Conservation (phyloP, 2,113 vertebrate genomes). For the Bungarus multicinctus region DNA sequence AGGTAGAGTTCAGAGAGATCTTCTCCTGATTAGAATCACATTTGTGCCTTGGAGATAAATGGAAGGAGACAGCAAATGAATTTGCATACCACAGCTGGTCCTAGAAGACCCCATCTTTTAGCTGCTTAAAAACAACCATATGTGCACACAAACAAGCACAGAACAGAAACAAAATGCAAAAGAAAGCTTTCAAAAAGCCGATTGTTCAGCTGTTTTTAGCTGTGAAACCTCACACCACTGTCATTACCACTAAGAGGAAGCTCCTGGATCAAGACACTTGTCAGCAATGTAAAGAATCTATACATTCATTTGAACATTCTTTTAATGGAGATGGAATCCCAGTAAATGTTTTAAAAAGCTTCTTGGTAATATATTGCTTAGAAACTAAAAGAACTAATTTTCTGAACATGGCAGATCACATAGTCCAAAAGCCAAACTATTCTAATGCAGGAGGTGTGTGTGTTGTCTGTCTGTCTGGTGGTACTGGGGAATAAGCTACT, state of each 20-base stretch:
- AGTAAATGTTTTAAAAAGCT: slow-evolving; percentile 8
- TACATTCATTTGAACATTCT: background rate
- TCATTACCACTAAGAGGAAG: background rate
- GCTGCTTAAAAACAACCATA: slow-evolving; percentile 23
- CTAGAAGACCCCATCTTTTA: slow-evolving; percentile 35
- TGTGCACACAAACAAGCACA: background rate
- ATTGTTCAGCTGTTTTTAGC: slow-evolving; percentile 5
- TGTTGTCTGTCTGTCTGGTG: background rate
- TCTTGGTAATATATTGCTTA: background rate
- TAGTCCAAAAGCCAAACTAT: background rate
- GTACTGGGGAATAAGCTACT: background rate
- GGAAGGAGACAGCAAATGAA: background rate
- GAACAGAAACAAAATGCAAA: slow-evolving; percentile 26
- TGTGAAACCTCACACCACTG: slow-evolving; percentile 23
- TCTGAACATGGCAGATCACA: background rate
- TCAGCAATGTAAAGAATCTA: slow-evolving; percentile 18
- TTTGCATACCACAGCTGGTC: slow-evolving; percentile 36
- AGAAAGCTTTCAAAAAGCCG: slow-evolving; percentile 26
- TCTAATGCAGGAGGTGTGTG: background rate
- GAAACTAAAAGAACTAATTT: background rate
- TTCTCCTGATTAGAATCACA: slow-evolving; percentile 60
- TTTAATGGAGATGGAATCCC: slow-evolving; percentile 24
- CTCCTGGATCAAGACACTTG: slow-evolving; percentile 18
- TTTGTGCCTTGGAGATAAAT: slow-evolving; percentile 42
- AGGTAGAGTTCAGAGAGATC: slow-evolving; percentile 66